phyloP scores from a whole-genome alignment of 2,888 invertebrate species.

The Selenia dentaria region DNA sequence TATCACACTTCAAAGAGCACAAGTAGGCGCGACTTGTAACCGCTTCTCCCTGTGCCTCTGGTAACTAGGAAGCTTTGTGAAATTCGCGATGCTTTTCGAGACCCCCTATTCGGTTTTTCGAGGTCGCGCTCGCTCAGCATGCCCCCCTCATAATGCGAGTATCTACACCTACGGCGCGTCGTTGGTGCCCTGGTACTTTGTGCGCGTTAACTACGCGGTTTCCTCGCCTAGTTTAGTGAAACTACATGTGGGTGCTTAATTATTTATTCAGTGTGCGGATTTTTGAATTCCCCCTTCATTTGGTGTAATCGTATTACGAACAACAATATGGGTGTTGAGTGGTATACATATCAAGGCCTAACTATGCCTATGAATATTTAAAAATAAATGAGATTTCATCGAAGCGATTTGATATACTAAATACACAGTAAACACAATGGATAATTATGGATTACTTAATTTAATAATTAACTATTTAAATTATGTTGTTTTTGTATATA shows the following conservation, averaged over 20 bases:
- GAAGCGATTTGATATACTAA: too few species aligned
- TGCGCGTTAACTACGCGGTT: conserved; percentile 53
- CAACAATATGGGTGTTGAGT: neutral
- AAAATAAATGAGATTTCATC: too few species aligned
- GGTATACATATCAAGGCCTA: too few species aligned
- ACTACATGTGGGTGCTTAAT: conserved; percentile 63
- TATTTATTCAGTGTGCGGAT: conserved; percentile 65
- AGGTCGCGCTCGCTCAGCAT: conserved; percentile 62
- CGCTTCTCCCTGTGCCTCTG: conserved; percentile 62
- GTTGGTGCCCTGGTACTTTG: conserved; percentile 46
- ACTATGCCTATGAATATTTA: too few species aligned
- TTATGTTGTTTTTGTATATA: too few species aligned
- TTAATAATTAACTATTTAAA: too few species aligned
- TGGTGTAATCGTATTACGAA: conserved; percentile 41
- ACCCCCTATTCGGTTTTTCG: conserved; percentile 78
- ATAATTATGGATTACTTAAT: too few species aligned
- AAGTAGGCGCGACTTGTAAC: conserved; percentile 67
- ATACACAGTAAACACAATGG: too few species aligned
- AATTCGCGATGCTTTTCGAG: conserved; percentile 76
- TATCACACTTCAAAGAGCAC: conserved; percentile 80
- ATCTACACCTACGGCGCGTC: conserved; percentile 43
- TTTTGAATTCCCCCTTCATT: conserved; percentile 41
- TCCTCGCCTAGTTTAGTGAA: conserved; percentile 62
- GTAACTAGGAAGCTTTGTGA: conserved; percentile 79
- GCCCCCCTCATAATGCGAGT: conserved; percentile 58